phyloP scores from a whole-genome alignment of 2,888 invertebrate genomes.

The Xylota segnis region DNA sequence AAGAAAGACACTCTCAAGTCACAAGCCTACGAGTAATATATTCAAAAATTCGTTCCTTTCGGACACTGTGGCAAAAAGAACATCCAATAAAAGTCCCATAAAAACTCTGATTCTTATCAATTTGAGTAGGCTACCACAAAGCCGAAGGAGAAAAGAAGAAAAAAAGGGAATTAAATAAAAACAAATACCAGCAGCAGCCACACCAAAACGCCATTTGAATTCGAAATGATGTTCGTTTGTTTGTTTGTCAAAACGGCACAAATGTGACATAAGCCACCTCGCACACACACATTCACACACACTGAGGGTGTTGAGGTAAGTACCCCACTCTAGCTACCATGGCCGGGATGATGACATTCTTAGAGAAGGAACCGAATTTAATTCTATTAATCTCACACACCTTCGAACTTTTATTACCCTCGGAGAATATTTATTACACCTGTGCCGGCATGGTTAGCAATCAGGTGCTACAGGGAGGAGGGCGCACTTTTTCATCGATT shows the following conservation, averaged over 20 bases:
- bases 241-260: conserved; percentile 51
- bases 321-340: background rate
- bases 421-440: conserved; percentile 69
- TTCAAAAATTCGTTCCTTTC: conserved; percentile 66
- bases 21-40: conserved; percentile 44
- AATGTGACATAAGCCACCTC: conserved; percentile 71
- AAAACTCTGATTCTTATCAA: conserved; percentile 74
- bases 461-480: conserved; percentile 36
- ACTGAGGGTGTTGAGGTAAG: background rate
- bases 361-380: conserved; percentile 61
- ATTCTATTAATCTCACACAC: conserved; percentile 76
- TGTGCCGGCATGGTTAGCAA: conserved; percentile 54
- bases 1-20: too few species aligned
- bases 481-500: conserved; percentile 52
- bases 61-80: conserved; percentile 41
- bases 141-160: conserved; percentile 5
- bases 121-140: conserved; percentile 51
- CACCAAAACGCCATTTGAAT: conserved; percentile 71
- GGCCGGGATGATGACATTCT: conserved; percentile 59
- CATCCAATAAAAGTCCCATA: conserved; percentile 74
- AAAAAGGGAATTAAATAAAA: conserved; percentile 25
- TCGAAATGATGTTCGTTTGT: conserved; percentile 40
- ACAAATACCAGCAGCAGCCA: conserved; percentile 65
- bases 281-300: conserved; percentile 2
- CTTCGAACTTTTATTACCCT: conserved; percentile 74